Evolutionary conservation across 2,888 invertebrate genomes (phyloP).

Genomic region (Prenolepis imparis): DNA sequence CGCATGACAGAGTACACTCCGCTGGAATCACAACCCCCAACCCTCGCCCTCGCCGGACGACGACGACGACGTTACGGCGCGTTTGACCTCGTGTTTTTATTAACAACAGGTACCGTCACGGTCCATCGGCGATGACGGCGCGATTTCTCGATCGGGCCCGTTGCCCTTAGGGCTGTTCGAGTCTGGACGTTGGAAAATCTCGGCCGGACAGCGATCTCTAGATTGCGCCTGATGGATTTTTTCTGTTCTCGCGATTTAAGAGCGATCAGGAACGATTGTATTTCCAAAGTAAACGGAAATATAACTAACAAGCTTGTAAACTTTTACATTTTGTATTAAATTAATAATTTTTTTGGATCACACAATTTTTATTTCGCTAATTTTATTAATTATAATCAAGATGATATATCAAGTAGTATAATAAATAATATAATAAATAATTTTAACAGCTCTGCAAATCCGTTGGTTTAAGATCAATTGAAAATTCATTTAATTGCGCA

Average conservation of each 20-base stretch:
- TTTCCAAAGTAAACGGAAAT: background rate
- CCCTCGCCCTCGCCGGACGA: constrained; percentile 37
- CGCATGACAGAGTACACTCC: constrained; percentile 78
- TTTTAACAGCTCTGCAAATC: background rate
- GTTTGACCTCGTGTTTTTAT: constrained; percentile 77
- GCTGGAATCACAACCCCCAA: constrained; percentile 69
- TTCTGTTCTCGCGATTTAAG: constrained; percentile 21
- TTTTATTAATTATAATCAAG: constrained; percentile 12
- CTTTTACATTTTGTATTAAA: too few species aligned
- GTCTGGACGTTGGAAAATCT: constrained; percentile 60
- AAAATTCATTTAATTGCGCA: constrained; percentile 31
- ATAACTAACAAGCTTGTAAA: constrained; percentile 2
- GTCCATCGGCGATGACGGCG: constrained; percentile 73
- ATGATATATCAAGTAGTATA: background rate
- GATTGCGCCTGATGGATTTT: constrained; percentile 50
- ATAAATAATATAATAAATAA: background rate
- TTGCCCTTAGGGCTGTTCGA: constrained; percentile 64
- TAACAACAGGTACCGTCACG: constrained; percentile 78
- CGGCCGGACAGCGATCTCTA: constrained; percentile 25
- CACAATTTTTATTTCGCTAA: background rate
- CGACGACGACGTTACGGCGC: constrained; percentile 69
- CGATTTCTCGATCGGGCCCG: constrained; percentile 56
- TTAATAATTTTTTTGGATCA: background rate
- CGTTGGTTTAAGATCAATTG: background rate
- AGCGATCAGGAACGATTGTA: background rate